Conservation (phyloP, 1,140 invertebrate species). For the Vollenhovia emeryi region DNA sequence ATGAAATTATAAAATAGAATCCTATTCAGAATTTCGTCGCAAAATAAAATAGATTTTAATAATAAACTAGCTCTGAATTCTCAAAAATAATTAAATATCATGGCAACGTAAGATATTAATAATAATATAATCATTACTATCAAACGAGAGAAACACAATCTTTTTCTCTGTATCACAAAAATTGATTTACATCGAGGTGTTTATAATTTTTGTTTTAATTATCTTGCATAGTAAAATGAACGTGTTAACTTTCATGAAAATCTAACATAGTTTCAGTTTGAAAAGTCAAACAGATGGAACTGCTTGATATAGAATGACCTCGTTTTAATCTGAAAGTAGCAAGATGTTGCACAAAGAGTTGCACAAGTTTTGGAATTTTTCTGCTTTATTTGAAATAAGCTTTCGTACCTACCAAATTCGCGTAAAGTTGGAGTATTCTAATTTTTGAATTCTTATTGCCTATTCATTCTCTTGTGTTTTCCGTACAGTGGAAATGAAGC, state of each 20-base stretch:
- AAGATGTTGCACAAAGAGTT: background rate
- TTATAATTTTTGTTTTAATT: constrained; percentile 21
- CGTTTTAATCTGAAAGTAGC: background rate
- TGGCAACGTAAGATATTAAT: background rate
- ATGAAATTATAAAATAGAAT: too few species aligned
- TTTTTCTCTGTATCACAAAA: background rate
- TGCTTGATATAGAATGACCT: constrained; percentile 1
- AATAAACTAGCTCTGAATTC: too few species aligned
- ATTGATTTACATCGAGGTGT: background rate
- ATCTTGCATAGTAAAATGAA: background rate
- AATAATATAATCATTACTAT: too few species aligned
- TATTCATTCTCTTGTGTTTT: background rate
- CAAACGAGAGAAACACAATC: too few species aligned
- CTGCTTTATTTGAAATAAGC: background rate
- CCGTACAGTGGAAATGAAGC: background rate
- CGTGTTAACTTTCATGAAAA: constrained; percentile 4
- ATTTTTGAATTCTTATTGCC: constrained; percentile 2
- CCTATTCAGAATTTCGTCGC: too few species aligned
- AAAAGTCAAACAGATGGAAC: constrained; percentile 5
- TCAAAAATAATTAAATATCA: too few species aligned
- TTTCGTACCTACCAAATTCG: background rate
- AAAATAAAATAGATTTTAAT: too few species aligned
- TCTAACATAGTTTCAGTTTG: constrained; percentile 1
- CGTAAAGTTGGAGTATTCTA: background rate
- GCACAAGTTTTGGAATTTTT: background rate